Conservation (phyloP, 2,797 vertebrate genomes). For the Enteromius treurensis region DNA sequence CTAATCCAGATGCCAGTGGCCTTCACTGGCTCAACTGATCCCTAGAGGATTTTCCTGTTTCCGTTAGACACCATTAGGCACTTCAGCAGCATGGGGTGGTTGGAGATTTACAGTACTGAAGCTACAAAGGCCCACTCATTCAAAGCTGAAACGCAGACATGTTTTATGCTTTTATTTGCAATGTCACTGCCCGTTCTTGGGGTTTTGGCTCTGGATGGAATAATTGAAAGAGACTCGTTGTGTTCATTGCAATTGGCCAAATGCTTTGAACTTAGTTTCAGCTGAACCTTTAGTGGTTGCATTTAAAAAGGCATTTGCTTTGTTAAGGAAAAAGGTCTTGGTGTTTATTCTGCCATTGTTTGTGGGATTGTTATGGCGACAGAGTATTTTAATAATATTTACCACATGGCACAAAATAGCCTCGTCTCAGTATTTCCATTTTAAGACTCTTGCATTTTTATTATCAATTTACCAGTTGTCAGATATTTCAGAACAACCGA, state of each 20-base stretch:
- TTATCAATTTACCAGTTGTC: neutral
- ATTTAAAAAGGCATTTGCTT: constrained; percentile 32
- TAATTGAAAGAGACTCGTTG: constrained; percentile 4
- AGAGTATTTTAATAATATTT: constrained; percentile 25
- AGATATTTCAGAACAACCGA: constrained; percentile 11
- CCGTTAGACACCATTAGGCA: constrained; percentile 43
- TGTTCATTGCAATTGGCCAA: constrained; percentile 9
- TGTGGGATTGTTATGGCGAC: constrained; percentile 34
- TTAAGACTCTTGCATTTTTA: neutral
- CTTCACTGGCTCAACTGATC: constrained; percentile 34
- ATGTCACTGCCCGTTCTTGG: constrained; percentile 11
- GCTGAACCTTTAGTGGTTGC: constrained; percentile 3
- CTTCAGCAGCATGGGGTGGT: constrained; percentile 27
- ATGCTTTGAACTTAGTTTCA: constrained; percentile 29
- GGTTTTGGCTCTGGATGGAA: constrained; percentile 12
- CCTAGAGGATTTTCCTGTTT: constrained; percentile 44
- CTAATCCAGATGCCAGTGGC: constrained; percentile 46
- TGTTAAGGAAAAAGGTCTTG: constrained; percentile 13
- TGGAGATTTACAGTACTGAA: constrained; percentile 39
- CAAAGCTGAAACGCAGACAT: neutral
- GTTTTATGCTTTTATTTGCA: constrained; percentile 21
- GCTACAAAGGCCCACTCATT: neutral
- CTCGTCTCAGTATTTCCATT: neutral
- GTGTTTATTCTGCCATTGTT: constrained; percentile 34
- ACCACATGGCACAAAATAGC: constrained; percentile 21